phyloP scores from a whole-genome alignment of 1,140 invertebrate genomes.

The Caerostris extrusa region DNA sequence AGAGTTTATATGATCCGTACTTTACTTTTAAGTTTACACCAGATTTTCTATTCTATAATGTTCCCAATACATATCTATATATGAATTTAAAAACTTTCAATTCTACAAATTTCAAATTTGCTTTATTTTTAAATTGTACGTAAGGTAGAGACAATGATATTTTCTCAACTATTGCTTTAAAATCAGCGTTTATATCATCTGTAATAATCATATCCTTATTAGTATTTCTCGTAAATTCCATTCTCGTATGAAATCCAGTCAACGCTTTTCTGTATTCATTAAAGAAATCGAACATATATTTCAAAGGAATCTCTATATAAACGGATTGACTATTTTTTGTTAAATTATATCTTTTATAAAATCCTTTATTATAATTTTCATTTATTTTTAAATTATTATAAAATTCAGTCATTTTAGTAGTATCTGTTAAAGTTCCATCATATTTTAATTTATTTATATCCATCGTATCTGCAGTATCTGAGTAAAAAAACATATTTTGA shows the following conservation, averaged over 20 bases:
- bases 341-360: neutral
- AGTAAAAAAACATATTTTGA: neutral
- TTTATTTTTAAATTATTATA: constrained; percentile 38
- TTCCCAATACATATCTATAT: neutral
- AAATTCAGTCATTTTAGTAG: neutral
- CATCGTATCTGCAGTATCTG: neutral
- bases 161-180: neutral
- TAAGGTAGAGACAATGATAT: neutral
- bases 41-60: neutral
- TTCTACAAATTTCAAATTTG: neutral
- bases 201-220: neutral
- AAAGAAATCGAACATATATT: constrained; percentile 58
- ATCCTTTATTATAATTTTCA: constrained; percentile 33
- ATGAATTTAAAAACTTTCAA: neutral
- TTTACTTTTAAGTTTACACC: neutral
- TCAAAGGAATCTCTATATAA: constrained; percentile 49
- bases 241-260: neutral
- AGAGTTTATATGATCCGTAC: neutral
- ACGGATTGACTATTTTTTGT: constrained; percentile 48
- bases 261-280: constrained; percentile 41
- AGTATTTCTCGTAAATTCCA: constrained; percentile 29
- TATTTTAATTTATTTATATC: constrained; percentile 15
- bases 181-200: neutral
- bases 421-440: neutral
- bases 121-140: neutral